These are phyloP conservation scores for Zaprionus lineosus DNA, from an alignment of 2,888 invertebrate species.

Conservation along the genomic window DNA sequence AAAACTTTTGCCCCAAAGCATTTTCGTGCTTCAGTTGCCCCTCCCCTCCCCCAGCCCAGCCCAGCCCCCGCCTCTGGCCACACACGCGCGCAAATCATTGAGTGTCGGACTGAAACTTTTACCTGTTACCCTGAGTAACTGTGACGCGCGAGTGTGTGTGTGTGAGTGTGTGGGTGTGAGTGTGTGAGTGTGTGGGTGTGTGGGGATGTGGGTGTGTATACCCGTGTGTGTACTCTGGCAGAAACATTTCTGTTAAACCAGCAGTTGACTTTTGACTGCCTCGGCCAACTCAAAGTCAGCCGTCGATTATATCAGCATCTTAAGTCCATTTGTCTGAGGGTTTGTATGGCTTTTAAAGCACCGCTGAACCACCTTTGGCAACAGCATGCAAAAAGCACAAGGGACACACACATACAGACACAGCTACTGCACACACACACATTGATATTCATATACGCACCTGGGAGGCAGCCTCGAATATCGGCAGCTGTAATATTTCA, in stretches of 20 bases:
- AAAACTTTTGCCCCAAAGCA: slow-evolving; percentile 66
- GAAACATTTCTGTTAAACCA: slow-evolving; percentile 40
- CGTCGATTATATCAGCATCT: slow-evolving; percentile 58
- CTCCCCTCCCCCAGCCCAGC: too few relatives aligned
- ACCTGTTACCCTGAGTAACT: slow-evolving; percentile 50
- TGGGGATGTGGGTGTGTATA: slow-evolving; percentile 9
- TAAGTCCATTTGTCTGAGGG: slow-evolving; percentile 54
- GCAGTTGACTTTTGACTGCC: slow-evolving; percentile 69
- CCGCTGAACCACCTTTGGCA: slow-evolving; percentile 23
- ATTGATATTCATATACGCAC: slow-evolving; percentile 59
- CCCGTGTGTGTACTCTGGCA: too few relatives aligned
- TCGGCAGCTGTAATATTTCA: slow-evolving; percentile 95
- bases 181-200: slow-evolving; percentile 8
- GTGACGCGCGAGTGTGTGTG: background rate
- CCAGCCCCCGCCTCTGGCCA: slow-evolving; percentile 37
- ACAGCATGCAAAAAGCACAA: slow-evolving; percentile 44
- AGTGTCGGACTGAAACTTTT: slow-evolving; percentile 35
- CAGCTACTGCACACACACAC: background rate
- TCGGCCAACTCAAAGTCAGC: slow-evolving; percentile 35
- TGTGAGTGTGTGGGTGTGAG: slow-evolving; percentile 1
- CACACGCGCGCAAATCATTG: slow-evolving; percentile 48
- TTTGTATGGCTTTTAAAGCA: slow-evolving; percentile 58
- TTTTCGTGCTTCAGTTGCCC: slow-evolving; percentile 65
- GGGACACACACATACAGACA: slow-evolving; percentile 4
- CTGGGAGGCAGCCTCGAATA: slow-evolving; percentile 96